A percentile compares a stretch with the other conserved stretches of the same genome.
Evolutionary conservation across 2,797 vertebrate genomes (phyloP).

Genomic region (Cichlasoma orientale): DNA sequence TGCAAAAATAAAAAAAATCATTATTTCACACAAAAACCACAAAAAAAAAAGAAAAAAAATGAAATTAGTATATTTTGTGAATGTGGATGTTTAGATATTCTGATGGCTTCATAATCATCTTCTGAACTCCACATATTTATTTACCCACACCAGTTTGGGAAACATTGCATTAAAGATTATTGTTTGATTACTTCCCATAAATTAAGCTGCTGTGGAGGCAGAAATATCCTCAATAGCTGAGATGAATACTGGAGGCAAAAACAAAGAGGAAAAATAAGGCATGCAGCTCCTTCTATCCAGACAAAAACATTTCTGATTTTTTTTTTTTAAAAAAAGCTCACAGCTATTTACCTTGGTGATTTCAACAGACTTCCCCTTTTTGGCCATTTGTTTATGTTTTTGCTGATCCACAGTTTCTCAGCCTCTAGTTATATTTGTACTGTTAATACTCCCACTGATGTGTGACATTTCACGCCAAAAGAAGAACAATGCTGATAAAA

Average conservation of each 20-base stretch:
- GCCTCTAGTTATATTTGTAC: constrained; percentile 1
- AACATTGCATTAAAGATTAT: neutral
- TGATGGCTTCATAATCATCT: neutral
- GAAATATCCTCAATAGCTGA: constrained; percentile 1
- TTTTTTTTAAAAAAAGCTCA: constrained; percentile 18
- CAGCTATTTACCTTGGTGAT: constrained; percentile 19
- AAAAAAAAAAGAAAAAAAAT: neutral
- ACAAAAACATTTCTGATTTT: constrained; percentile 44
- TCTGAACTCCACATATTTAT: neutral
- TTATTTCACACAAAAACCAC: neutral
- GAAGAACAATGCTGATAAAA: neutral
- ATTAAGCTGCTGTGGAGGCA: neutral
- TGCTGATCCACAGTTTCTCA: constrained; percentile 5
- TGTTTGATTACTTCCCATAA: constrained; percentile 5
- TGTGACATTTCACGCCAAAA: neutral
- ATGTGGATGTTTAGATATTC: neutral
- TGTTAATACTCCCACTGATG: neutral
- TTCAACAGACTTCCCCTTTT: constrained; percentile 17
- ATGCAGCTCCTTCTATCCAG: constrained; percentile 38
- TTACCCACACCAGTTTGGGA: neutral
- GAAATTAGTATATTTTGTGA: neutral
- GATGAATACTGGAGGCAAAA: neutral
- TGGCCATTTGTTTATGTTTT: constrained; percentile 2
- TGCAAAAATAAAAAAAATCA: neutral
- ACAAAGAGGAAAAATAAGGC: constrained; percentile 8